A percentile compares a stretch with the other conserved stretches of the same genome.
Evolutionary conservation across 2,113 vertebrate species (phyloP).

Genomic region (Anoura caudifer): DNA sequence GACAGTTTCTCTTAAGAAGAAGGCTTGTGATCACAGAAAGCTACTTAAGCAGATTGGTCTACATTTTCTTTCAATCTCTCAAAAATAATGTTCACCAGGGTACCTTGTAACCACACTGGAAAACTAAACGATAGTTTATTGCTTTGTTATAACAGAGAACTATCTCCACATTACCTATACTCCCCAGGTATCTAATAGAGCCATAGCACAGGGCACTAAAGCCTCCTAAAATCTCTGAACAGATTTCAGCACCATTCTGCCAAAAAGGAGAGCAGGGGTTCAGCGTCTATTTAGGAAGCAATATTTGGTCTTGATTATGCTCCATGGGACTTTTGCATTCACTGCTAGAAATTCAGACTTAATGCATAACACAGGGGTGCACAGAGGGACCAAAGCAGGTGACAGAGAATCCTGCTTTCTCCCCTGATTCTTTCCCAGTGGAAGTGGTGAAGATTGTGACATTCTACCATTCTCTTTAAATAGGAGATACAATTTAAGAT

Average conservation of each 20-base stretch:
- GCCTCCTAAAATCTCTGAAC: background rate
- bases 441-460: background rate
- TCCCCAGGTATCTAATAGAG: background rate
- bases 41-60: background rate
- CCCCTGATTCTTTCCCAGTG: background rate
- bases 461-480: background rate
- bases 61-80: background rate
- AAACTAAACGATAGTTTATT: background rate
- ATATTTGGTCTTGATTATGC: slow-evolving; percentile 58
- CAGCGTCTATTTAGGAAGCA: slow-evolving; percentile 43
- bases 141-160: slow-evolving; percentile 18
- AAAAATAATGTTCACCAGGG: background rate
- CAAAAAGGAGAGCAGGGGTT: slow-evolving; percentile 15
- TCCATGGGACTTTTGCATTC: slow-evolving; percentile 22
- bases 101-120: background rate
- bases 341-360: slow-evolving; percentile 32
- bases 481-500: background rate
- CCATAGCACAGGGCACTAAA: background rate
- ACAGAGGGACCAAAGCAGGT: background rate
- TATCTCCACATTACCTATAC: background rate
- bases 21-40: background rate
- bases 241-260: slow-evolving; percentile 21
- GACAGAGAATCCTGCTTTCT: background rate
- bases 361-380: background rate
- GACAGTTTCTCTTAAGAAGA: background rate